Evolutionary conservation across 2,113 vertebrate species (phyloP), one percentile per base, ranked within the genome.

Genomic region (Neogale vison): DNA sequence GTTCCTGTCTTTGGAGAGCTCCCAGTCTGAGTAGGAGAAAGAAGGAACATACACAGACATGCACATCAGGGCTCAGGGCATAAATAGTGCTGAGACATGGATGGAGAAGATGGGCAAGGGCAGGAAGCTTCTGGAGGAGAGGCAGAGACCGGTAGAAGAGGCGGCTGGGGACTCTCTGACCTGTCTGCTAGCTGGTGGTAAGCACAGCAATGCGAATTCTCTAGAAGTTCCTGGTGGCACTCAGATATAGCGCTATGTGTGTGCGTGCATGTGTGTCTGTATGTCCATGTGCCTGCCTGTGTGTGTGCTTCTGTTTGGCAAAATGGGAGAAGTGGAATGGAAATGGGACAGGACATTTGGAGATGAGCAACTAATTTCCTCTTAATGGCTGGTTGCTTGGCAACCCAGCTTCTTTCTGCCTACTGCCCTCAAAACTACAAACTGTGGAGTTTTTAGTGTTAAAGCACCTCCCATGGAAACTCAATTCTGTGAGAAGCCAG

Each of bases 331-430:
- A 65, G 76, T 80, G n/a, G 72, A 47, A 88, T 90, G 88, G 95
- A 98, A 98, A 95, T 96, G 97, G 97, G 92, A 90, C 96, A 93
- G 95, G 96, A 98, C 90, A 92, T 97, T 97, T 93, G 42, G 97
- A 97, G 90, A 97, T 96, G 88, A 97, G 88, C 24, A 0, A 86
- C 97, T 98, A 98, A 98, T 98, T 98, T 97, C 93, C 92, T 97
- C 96, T 97, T 98, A 98, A 98, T 98, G 97, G 94, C 71, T 96
- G 92, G 98, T 98, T 98, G 98, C 98, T 90, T 97, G 90, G 98
- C 96, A 98, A 98, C 98, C 82, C 92, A 94, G 96, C 92, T 95
- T 95, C 76, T 93, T 86, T 93, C 97, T 95, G 93, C 96, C 88
- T 95, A 76, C 77, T 97, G 96, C 96, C 96, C 89, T 97, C 87